A percentile compares a stretch with the other conserved stretches of the same genome.
Conservation (phyloP, 2,797 vertebrate genomes). For the Pseudomugil gertrudae region DNA sequence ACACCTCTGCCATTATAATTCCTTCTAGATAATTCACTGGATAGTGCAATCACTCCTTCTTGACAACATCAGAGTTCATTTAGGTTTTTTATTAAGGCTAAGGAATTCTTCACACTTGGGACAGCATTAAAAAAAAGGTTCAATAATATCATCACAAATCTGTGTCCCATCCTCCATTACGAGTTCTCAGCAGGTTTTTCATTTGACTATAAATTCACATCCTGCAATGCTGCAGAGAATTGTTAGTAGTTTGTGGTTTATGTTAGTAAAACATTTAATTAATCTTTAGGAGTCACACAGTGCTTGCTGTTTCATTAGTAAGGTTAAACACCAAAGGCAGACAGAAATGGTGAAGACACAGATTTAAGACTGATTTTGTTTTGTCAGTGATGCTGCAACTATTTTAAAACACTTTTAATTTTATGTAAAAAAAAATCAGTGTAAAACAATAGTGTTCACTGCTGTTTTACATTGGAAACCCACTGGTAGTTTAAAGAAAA, state of each 20-base stretch:
- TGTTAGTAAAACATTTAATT: constrained; percentile 66
- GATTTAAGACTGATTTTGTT: not conserved
- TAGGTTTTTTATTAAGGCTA: constrained; percentile 64
- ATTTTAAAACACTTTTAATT: not conserved
- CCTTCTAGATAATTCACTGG: constrained; percentile 71
- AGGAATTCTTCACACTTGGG: constrained; percentile 61
- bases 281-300: constrained; percentile 46
- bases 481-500: not conserved
- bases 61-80: constrained; percentile 77
- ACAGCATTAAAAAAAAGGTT: constrained; percentile 26
- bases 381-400: no score
- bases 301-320: constrained; percentile 45
- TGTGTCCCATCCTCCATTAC: constrained; percentile 39
- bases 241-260: constrained; percentile 66
- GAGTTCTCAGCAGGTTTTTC: constrained; percentile 27
- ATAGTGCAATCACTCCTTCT: constrained; percentile 74
- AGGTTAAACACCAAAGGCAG: constrained; percentile 20
- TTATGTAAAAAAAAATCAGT: not conserved
- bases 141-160: constrained; percentile 55
- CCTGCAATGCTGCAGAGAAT: constrained; percentile 37
- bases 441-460: no score
- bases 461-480: no score
- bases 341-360: constrained; percentile 47
- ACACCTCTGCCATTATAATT: constrained; percentile 69
- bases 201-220: constrained; percentile 55